Base-by-base conservation (phyloP, 2,113 vertebrate species). In the Pithys albifrons region DNA sequence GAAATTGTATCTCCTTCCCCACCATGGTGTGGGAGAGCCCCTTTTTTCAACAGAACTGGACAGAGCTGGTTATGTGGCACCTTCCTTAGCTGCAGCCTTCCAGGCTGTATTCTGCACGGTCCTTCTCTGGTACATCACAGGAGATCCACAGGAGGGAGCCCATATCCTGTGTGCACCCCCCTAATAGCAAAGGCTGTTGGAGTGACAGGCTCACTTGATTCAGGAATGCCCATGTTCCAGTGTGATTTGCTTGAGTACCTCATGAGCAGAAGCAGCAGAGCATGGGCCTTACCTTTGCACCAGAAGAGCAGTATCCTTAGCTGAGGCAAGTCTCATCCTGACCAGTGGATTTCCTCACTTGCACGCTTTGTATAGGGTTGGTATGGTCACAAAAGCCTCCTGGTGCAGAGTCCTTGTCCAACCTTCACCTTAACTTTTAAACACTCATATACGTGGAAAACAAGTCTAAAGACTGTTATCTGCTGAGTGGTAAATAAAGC, bases 131-230 rank as follows among this genome's bases (percentile, higher is more conserved):
- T 82, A 81, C 59, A 1, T 52, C 15, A 51, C 27, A 57, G 62
- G 61, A 91, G 93, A 58, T 72, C 85, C 95, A 66, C 93, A 83
- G 41, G 95, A 95, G 93, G 93, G 93, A 95, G 93, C 93, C 85
- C 84, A 46, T 67, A 71, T 80, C 76, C 88, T 86, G 72, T 3
- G 67, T 39, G 88, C 72, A 27, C 67, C 61, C 33, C 43, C 4
- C 2, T 3, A 19, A 23, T 7, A 2, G 31, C 43, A 18, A 20
- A 25, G 81, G 41, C 67, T 61, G 19, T 7, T 37, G 57, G 46
- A 66, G 72, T 1, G 7, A n/a, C 22, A 3, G 52, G 45, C 41
- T 83, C 7, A 0, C 49, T 20, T 29, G 57, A 12, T 27, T 48
- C 16, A 6, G 35, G 55, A 62, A 17, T 1, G 17, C 35, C 13